Evolutionary conservation across 2,113 vertebrate genomes (phyloP).

Genomic region (Trochalopteron elliotii): DNA sequence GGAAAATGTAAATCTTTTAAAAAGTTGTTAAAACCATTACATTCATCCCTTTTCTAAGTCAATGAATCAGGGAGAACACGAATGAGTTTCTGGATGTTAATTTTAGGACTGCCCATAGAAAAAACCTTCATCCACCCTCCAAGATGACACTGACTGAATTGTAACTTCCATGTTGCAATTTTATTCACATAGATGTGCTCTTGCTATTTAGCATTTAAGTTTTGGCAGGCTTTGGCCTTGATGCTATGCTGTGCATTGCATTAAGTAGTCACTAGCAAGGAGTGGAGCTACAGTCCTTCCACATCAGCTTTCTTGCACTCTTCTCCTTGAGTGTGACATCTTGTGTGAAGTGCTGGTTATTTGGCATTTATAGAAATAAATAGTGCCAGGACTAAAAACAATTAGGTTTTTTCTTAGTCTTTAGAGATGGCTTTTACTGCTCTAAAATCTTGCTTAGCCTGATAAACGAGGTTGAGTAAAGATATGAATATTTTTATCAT

Average conservation of each 20-base stretch:
- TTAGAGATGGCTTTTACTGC: background rate
- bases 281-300: background rate
- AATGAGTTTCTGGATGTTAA: background rate
- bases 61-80: background rate
- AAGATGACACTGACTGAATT: background rate
- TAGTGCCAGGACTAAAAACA: background rate
- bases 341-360: background rate
- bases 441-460: conserved; percentile 27
- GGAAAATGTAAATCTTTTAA: background rate
- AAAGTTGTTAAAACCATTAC: background rate
- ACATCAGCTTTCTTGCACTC: background rate
- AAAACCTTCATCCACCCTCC: background rate
- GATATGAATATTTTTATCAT: background rate
- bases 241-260: background rate
- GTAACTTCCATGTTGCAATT: background rate
- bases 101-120: background rate
- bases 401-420: background rate
- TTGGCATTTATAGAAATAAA: conserved; percentile 37
- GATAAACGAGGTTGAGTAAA: conserved; percentile 15
- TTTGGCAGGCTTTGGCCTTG: background rate
- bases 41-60: background rate
- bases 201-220: background rate
- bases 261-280: background rate
- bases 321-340: background rate
- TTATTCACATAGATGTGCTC: background rate